Conservation (phyloP, 2,113 vertebrate species). For the Gnathonemus echidnorhynchus region DNA sequence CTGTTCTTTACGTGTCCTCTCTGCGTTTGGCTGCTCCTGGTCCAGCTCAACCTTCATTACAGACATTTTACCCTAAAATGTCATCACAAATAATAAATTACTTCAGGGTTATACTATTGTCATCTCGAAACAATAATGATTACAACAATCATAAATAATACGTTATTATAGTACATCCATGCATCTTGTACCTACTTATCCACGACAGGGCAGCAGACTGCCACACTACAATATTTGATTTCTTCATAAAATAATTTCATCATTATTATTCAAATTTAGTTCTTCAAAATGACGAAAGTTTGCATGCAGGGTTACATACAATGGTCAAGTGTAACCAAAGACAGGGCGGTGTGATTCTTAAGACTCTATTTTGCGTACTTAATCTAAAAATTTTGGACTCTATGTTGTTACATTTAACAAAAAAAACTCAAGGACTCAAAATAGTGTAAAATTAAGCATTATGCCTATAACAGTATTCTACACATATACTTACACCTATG, state of each 20-base stretch:
- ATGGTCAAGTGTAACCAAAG: background rate
- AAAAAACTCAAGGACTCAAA: background rate
- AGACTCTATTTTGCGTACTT: background rate
- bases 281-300: background rate
- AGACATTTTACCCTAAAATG: slow-evolving; percentile 33
- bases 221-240: background rate
- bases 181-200: background rate
- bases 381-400: background rate
- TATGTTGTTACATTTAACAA: background rate
- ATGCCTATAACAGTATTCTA: background rate
- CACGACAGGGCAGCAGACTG: background rate
- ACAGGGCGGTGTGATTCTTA: background rate
- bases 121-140: background rate
- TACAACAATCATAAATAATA: background rate
- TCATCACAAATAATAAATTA: slow-evolving; percentile 16
- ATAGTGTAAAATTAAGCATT: background rate
- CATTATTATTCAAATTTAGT: background rate
- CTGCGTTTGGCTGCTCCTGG: background rate
- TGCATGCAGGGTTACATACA: background rate
- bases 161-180: background rate
- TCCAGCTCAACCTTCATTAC: background rate
- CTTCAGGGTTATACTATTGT: background rate
- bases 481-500: no score
- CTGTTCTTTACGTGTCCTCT: background rate
- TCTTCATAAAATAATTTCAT: background rate